Evolutionary conservation across 1,140 invertebrate genomes (phyloP), one percentile per base, ranked within the genome.

Genomic region (Plectus sambesii): DNA sequence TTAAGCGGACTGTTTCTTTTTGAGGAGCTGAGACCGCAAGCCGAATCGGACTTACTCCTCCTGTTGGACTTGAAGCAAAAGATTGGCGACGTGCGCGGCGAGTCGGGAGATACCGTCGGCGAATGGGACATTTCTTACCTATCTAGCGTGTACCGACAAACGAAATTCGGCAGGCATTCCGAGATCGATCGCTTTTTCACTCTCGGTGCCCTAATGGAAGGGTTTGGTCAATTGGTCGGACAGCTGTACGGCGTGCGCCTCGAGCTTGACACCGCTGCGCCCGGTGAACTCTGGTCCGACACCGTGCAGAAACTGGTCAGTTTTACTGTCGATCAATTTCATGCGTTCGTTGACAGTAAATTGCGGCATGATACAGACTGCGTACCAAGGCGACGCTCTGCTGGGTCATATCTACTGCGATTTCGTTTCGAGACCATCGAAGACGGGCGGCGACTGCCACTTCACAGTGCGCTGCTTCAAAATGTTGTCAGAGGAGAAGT

Each of bases 341-440:
- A 3, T 3, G n/a, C 23, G 29, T 55, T 48, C 0, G 2, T 49
- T 40, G n/a, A 3, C 6, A 5, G 42, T 53, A 8, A 51, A 56
- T 2, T 29, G n/a, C 26, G 29, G 17, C 17, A 17, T 5, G 17
- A 27, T 58, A 26, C 35, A 68, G 62, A 46, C 63, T n/a, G 54
- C 67, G 25, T 38, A 59, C 37, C 24, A 29, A 8, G 27, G 41
- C 3, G 48, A 35, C 4, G 44, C 52, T 25, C 58, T 64, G 17
- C 71, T 98, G 5, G 94, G 94, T 0, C 79, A 88, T 63, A 93
- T 99, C 62, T 99, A 97, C 70, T 93, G 92, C 73, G 94, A 99
- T 74, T 83, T 98, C 64, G 97, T 85, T 69, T 82, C 87, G 66
- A 76, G 94, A 43, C 63, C 74, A 27, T 81, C 81, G 4, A 99